Evolutionary conservation across 2,113 vertebrate species (phyloP), one percentile per base, ranked within the genome.

Genomic region (Ahaetulla prasina): DNA sequence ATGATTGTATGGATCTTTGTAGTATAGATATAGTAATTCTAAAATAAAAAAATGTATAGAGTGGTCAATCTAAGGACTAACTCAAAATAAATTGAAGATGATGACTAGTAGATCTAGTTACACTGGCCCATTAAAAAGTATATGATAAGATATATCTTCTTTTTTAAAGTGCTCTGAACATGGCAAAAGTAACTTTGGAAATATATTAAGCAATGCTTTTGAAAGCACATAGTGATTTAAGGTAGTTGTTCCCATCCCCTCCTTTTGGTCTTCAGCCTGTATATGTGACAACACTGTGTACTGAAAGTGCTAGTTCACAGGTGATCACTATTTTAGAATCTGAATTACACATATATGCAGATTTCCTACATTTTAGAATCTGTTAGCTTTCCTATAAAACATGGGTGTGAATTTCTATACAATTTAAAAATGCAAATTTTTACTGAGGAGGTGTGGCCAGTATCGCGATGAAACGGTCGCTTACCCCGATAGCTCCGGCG

Each of bases 201-300:
- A 55, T 86, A 47, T 22, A 8, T 52, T 63, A 84, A 54, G 45
- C 45, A 47, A 47, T 55, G 0, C 16, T 47, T 55, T 25, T 16
- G 87, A 89, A 84, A 55, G 49, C 25, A 50, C 49, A 3, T 3
- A 12, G 9, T 92, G 27, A 53, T 47, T 47, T 45, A 47, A n/a
- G 16, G 35, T 45, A 55, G 45, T 47, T 55, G 25, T n/a, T 55
- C 60, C 55, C 50, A 30, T 53, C 11, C 84, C 35, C 5, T 49
- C 27, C 57, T 49, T 52, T 92, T 27, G 14, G 11, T 30, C 14
- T n/a, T 50, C 14, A 25, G 87, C 47, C 27, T 53, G 4, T 50
- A 80, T 91, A 22, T 54, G 43, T 91, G 50, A 89, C 92, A 91
- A 60, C 35, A 93, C 90, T 90, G 88, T 90, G 88, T 92, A 88